Evolutionary conservation across 2,797 vertebrate species (phyloP).

Genomic region (Kryptolebias ocellatus): DNA sequence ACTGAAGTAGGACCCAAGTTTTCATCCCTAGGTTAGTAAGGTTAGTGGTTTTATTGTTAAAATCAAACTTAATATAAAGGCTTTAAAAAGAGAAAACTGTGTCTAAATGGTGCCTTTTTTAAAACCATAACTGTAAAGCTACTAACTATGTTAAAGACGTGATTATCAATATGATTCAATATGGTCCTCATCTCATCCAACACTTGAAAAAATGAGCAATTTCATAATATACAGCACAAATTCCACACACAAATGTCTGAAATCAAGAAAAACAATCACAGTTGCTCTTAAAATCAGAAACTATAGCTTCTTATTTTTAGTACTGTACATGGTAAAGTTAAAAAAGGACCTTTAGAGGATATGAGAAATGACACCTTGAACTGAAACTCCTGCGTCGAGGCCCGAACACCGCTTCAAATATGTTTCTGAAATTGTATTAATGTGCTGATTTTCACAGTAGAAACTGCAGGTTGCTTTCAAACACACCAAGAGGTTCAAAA

Average conservation of each 20-base stretch:
- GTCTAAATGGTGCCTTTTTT: background rate
- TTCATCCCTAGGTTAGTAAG: too few species aligned
- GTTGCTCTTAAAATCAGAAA: conserved; percentile 16
- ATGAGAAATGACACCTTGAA: conserved; percentile 70
- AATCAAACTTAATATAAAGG: too few species aligned
- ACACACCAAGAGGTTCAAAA: conserved; percentile 1
- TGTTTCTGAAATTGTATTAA: conserved; percentile 17
- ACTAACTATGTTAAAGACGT: background rate
- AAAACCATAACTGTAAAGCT: background rate
- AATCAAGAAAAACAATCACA: background rate
- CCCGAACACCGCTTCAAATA: conserved; percentile 8
- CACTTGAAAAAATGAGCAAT: background rate
- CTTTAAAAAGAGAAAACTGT: background rate
- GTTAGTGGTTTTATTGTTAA: too few species aligned
- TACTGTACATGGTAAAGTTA: conserved; percentile 27
- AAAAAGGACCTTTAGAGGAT: conserved; percentile 58
- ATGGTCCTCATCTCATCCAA: background rate
- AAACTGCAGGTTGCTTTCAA: conserved; percentile 28
- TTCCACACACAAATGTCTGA: background rate
- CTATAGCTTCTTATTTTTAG: conserved; percentile 2
- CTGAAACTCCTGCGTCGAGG: conserved; percentile 59
- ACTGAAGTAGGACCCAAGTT: too few species aligned
- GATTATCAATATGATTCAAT: too few species aligned
- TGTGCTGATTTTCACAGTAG: conserved; percentile 23
- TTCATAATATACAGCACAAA: background rate